Conservation (phyloP, 2,888 invertebrate genomes). For the Tholera decimalis region DNA sequence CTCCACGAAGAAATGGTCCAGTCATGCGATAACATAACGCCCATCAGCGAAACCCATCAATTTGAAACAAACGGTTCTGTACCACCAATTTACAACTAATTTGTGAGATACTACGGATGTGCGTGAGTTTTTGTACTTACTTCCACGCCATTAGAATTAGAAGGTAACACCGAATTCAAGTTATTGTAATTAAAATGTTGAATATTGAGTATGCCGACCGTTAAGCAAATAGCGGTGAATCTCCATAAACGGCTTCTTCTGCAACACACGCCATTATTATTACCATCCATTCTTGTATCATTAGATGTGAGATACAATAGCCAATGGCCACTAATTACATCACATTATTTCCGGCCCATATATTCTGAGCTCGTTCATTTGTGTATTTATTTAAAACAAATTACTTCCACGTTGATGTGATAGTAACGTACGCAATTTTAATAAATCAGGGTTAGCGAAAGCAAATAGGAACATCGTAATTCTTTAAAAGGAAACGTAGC, state of each 20-base stretch:
- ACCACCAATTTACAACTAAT: constrained; percentile 70
- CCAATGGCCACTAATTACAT: constrained; percentile 55
- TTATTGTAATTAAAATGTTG: constrained; percentile 53
- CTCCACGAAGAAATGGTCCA: constrained; percentile 67
- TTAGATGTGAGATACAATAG: constrained; percentile 52
- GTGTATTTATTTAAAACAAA: constrained; percentile 20
- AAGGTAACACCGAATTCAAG: constrained; percentile 36
- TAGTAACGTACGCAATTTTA: not conserved
- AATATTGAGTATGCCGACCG: constrained; percentile 64
- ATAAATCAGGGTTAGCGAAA: constrained; percentile 2
- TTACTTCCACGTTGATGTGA: constrained; percentile 21
- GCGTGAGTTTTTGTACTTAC: constrained; percentile 47
- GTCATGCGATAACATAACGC: constrained; percentile 74
- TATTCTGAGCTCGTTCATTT: constrained; percentile 36
- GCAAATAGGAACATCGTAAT: not conserved
- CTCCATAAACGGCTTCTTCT: constrained; percentile 50
- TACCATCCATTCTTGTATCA: constrained; percentile 48
- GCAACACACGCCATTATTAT: constrained; percentile 46
- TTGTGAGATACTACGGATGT: constrained; percentile 44
- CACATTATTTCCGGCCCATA: constrained; percentile 53
- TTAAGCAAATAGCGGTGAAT: constrained; percentile 69
- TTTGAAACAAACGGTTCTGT: constrained; percentile 74
- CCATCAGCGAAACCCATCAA: constrained; percentile 71
- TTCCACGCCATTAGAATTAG: constrained; percentile 39
- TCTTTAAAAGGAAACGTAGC: not conserved